Conservation (phyloP, 2,797 vertebrate genomes). For the Argyrosomus regius region DNA sequence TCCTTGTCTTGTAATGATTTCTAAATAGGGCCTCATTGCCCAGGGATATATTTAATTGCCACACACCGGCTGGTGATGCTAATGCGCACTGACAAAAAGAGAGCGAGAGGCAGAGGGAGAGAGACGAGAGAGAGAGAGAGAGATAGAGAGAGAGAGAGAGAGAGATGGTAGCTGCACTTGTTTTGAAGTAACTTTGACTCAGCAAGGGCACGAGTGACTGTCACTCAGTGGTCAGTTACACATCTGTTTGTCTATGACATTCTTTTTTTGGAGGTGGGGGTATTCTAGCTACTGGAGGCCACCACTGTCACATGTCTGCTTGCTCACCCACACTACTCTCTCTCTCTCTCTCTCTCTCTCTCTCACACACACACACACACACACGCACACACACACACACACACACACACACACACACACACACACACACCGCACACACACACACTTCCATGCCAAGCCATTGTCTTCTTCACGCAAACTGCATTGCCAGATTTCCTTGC, state of each 20-base stretch:
- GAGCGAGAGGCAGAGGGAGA: constrained; percentile 47
- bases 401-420: constrained; percentile 4
- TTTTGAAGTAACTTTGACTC: constrained; percentile 71
- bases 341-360: background rate
- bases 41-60: constrained; percentile 84
- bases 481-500: constrained; percentile 24
- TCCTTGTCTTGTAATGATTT: constrained; percentile 84
- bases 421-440: constrained; percentile 31
- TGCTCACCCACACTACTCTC: constrained; percentile 2
- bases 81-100: constrained; percentile 81
- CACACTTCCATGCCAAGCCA: constrained; percentile 25
- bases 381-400: constrained; percentile 23
- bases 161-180: constrained; percentile 57
- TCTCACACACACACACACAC: constrained; percentile 3
- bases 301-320: constrained; percentile 40
- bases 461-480: constrained; percentile 28
- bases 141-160: constrained; percentile 23
- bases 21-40: constrained; percentile 83
- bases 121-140: constrained; percentile 9
- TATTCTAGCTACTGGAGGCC: constrained; percentile 3
- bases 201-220: constrained; percentile 62
- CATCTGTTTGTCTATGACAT: constrained; percentile 17
- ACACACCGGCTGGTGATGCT: constrained; percentile 83
- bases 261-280: background rate
- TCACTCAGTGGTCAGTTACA: constrained; percentile 47